phyloP scores from a whole-genome alignment of 2,797 vertebrate species.

The Xenopus petersii region DNA sequence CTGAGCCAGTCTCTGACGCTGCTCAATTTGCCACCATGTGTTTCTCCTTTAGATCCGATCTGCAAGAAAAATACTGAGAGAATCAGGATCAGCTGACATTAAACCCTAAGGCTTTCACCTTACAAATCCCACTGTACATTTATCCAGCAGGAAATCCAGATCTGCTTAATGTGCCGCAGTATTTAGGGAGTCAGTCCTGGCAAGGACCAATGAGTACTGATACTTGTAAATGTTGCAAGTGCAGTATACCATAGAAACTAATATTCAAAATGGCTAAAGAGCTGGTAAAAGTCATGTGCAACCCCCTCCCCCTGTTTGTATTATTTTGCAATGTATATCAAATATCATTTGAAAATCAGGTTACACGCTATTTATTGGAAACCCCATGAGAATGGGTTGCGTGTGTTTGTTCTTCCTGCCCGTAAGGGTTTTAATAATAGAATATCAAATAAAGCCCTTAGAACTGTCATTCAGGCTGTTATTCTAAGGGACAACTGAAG shows the following conservation, averaged over 20 bases:
- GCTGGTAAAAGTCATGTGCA: too few species aligned
- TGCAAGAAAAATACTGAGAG: constrained; percentile 59
- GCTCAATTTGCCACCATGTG: constrained; percentile 60
- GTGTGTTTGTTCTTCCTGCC: neutral
- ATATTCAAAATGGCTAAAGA: too few species aligned
- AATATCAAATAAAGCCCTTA: neutral
- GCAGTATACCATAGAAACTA: too few species aligned
- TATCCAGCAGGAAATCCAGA: constrained; percentile 46
- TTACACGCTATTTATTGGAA: too few species aligned
- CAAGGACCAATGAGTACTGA: too few species aligned
- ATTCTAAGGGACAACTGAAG: too few species aligned
- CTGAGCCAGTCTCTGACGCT: constrained; percentile 39
- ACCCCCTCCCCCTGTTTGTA: neutral
- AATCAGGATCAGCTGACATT: constrained; percentile 50
- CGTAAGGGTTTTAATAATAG: neutral
- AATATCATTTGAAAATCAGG: too few species aligned
- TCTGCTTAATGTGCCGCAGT: constrained; percentile 35
- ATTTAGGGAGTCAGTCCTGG: constrained; percentile 14
- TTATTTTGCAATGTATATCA: too few species aligned
- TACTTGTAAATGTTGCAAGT: too few species aligned
- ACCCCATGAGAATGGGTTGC: too few species aligned
- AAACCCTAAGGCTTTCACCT: constrained; percentile 46
- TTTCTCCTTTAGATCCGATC: constrained; percentile 64
- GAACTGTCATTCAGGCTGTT: neutral
- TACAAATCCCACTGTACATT: constrained; percentile 45